Percentiles rank a stretch among this genome's conserved stretches.
These are phyloP conservation scores for Triplophysa yarkandensis DNA, from an alignment of 2,797 vertebrate species.

Conservation along the genomic window DNA sequence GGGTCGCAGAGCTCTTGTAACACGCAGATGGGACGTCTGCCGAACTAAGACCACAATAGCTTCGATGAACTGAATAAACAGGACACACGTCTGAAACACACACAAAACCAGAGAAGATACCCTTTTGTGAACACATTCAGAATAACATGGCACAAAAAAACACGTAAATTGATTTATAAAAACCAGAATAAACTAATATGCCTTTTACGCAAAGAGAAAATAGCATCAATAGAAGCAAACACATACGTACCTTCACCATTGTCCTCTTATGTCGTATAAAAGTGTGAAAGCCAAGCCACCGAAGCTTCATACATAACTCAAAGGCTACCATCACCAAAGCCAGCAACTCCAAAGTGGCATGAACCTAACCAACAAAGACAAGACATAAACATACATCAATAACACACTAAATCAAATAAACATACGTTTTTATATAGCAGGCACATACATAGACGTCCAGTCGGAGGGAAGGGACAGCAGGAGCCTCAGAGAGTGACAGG, in stretches of 20 bases:
- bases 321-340: slow-evolving; percentile 90
- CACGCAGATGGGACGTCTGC: slow-evolving; percentile 92
- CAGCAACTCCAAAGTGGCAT: slow-evolving; percentile 93
- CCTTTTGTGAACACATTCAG: background rate
- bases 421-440: slow-evolving; percentile 56
- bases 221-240: too few species aligned
- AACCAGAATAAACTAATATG: too few species aligned
- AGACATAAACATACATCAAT: background rate
- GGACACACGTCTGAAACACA: slow-evolving; percentile 81
- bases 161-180: background rate
- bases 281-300: slow-evolving; percentile 93
- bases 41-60: slow-evolving; percentile 94
- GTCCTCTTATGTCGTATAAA: slow-evolving; percentile 96
- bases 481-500: slow-evolving; percentile 93
- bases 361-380: slow-evolving; percentile 77
- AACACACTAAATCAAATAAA: slow-evolving; percentile 51
- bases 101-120: background rate
- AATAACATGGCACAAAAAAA: background rate
- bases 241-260: slow-evolving; percentile 88
- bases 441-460: slow-evolving; percentile 91
- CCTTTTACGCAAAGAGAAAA: too few species aligned
- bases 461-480: slow-evolving; percentile 89
- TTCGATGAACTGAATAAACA: slow-evolving; percentile 92
- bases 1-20: slow-evolving; percentile 93
- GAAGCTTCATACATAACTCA: slow-evolving; percentile 94